Evolutionary conservation across 2,797 vertebrate species (phyloP), one percentile per base, ranked within the genome.

Genomic region (Protosalanx chinensis): DNA sequence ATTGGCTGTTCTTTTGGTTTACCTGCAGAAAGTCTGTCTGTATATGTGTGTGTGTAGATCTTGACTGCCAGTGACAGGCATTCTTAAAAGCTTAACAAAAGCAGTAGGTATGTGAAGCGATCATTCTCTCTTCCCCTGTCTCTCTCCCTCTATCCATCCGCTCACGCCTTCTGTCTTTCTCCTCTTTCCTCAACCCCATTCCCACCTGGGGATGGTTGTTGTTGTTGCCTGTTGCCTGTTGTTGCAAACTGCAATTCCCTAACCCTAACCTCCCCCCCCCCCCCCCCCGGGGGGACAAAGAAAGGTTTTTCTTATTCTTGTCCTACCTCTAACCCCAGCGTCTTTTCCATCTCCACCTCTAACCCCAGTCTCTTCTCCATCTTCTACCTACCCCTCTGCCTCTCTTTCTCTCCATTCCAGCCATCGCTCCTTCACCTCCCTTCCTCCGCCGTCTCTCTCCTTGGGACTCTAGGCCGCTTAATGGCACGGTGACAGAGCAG

Each of bases 401-500:
- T 62, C 60, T 63, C 29, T 51, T 41, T 57, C 57, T 10, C 53
- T 32, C 53, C 60, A 18, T 35, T 10, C 3, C 53, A 13, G 10
- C 41, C 41, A 3, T 35, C n/a, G 61, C 41, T 20, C 62, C 33
- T 23, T 70, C 67, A 4, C 37, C 32, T 20, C 61, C 49, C 20
- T 71, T 53, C 67, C 51, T 70, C 69, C 66, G 23, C 23, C 23
- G 1, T 27, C 89, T 83, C 79, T 79, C 85, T 86, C 82, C 88
- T 32, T 82, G 79, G 85, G 87, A 80, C 84, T 79, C 82, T 79
- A 76, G 72, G 88, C 91, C 82, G 67, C 4, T 90, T 94, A 95
- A 94, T 91, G 92, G 95, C 80, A 91, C 92, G 72, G 91, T 96
- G 96, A 96, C 95, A 95, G 94, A 92, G 86, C 87, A 91, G 88